Conservation (phyloP, 2,888 invertebrate species). For the Lycaena phlaeas region DNA sequence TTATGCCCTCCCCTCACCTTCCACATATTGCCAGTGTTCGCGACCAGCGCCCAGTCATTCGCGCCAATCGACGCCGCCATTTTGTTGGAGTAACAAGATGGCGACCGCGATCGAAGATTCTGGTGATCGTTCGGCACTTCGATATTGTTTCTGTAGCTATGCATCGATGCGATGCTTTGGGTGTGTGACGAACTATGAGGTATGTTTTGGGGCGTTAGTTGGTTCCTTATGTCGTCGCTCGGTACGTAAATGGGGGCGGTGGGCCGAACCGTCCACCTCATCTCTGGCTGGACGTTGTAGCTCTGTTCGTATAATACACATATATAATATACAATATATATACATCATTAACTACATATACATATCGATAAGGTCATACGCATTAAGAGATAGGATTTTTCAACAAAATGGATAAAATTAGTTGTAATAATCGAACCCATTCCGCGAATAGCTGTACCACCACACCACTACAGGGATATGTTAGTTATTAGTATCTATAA, state of each 20-base stretch:
- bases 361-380: slow-evolving; percentile 36
- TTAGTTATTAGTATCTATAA: slow-evolving; percentile 42
- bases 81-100: slow-evolving; percentile 70
- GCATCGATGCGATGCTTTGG: slow-evolving; percentile 69
- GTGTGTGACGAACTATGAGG: slow-evolving; percentile 65
- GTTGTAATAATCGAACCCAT: slow-evolving; percentile 12
- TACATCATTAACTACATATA: slow-evolving; percentile 15
- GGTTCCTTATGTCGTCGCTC: slow-evolving; percentile 48
- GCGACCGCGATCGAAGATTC: slow-evolving; percentile 65
- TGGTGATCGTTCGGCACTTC: slow-evolving; percentile 67
- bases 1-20: slow-evolving; percentile 74
- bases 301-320: slow-evolving; percentile 49
- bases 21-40: slow-evolving; percentile 57
- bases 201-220: slow-evolving; percentile 57
- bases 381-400: slow-evolving; percentile 66
- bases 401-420: slow-evolving; percentile 15
- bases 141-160: slow-evolving; percentile 67
- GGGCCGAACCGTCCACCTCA: slow-evolving; percentile 62
- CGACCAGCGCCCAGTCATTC: slow-evolving; percentile 65
- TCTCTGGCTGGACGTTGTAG: slow-evolving; percentile 65
- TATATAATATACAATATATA: slow-evolving; percentile 22
- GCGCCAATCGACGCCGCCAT: slow-evolving; percentile 65
- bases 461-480: slow-evolving; percentile 56
- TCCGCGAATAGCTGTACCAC: slow-evolving; percentile 39
- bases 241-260: slow-evolving; percentile 67